Evolutionary conservation across 2,113 vertebrate species (phyloP).

Genomic region (Sialia sialis): DNA sequence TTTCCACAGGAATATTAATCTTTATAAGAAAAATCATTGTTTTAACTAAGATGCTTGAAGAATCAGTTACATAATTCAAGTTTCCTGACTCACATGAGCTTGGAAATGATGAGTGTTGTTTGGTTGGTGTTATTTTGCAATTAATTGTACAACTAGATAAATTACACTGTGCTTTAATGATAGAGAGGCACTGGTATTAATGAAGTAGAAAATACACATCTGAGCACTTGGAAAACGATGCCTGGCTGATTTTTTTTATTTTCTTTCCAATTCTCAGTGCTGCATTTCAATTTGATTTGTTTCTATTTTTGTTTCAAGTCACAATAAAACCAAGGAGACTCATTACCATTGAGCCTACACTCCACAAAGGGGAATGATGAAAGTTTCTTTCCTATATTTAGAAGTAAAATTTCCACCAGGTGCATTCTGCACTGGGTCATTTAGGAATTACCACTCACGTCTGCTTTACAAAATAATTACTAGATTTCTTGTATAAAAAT

Average conservation of each 20-base stretch:
- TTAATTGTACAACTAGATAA: constrained; percentile 6
- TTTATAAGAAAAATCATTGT: neutral
- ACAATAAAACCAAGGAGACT: constrained; percentile 23
- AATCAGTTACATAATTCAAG: neutral
- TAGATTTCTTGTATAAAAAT: neutral
- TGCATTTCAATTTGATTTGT: constrained; percentile 34
- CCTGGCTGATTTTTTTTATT: neutral
- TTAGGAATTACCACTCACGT: constrained; percentile 2
- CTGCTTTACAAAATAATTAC: neutral
- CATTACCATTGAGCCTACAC: neutral
- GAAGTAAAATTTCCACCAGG: constrained; percentile 45
- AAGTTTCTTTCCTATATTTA: constrained; percentile 59
- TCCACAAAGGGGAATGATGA: constrained; percentile 21
- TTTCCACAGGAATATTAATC: neutral
- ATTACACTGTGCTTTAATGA: neutral
- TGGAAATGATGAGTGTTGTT: neutral
- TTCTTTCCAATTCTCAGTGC: neutral
- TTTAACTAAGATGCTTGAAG: neutral
- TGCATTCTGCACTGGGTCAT: neutral
- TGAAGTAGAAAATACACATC: constrained; percentile 32
- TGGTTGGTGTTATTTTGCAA: neutral
- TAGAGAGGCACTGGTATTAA: neutral
- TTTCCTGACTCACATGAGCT: neutral
- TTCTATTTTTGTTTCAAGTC: constrained; percentile 24
- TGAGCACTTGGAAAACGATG: constrained; percentile 2